Conservation (phyloP, 1,140 invertebrate species). For the Agrilus planipennis region DNA sequence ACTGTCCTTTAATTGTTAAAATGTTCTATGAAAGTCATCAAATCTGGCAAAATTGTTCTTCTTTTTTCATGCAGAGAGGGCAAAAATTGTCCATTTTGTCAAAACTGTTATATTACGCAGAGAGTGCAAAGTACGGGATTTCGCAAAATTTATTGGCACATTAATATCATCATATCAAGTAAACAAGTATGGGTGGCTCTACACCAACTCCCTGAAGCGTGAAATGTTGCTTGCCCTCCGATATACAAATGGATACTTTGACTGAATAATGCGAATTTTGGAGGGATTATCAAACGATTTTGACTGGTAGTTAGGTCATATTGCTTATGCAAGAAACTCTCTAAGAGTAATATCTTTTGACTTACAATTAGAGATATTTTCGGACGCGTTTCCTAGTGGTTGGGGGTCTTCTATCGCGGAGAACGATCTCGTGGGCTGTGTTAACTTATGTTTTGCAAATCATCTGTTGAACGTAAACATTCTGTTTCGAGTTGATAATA, state of each 20-base stretch:
- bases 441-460: conserved; percentile 16
- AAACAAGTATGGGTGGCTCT: conserved; percentile 16
- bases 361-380: conserved; percentile 19
- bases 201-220: conserved; percentile 18
- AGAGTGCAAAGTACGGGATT: not conserved
- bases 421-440: conserved; percentile 18
- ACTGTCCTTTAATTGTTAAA: too few species aligned
- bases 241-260: conserved; percentile 3
- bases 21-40: too few species aligned
- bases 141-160: not conserved
- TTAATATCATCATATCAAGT: conserved; percentile 3
- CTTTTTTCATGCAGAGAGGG: too few species aligned
- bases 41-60: too few species aligned
- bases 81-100: too few species aligned
- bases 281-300: conserved; percentile 9
- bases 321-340: conserved; percentile 8
- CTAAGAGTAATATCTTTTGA: conserved; percentile 6
- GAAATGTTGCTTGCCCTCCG: conserved; percentile 12
- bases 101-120: too few species aligned
- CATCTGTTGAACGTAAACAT: conserved; percentile 2
- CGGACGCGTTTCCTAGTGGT: conserved; percentile 22
- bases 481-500: conserved; percentile 16
- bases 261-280: not conserved
- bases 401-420: conserved; percentile 20
- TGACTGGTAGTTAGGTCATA: conserved; percentile 22